phyloP scores from a whole-genome alignment of 2,797 vertebrate species.

The Anisognathus igniventris region DNA sequence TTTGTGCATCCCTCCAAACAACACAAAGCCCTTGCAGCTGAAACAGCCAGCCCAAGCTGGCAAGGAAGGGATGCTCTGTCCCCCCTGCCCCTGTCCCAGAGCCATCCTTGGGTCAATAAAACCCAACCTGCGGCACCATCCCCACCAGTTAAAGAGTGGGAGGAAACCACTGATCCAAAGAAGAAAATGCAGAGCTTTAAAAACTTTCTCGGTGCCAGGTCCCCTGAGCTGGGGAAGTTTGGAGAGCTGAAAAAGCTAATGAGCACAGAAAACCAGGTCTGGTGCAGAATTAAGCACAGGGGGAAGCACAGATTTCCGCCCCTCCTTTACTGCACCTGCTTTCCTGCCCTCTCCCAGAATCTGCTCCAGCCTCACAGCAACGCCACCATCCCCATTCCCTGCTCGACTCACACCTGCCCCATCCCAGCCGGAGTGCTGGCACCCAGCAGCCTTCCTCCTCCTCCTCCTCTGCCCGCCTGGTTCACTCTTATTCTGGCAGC shows the following conservation, averaged over 20 bases:
- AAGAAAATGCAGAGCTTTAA: background rate
- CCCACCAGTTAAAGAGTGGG: background rate
- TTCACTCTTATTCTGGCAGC: constrained; percentile 14
- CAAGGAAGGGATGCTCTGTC: background rate
- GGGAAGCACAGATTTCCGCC: fast-evolving
- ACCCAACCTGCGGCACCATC: background rate
- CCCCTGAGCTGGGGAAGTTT: background rate
- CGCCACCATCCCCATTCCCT: background rate
- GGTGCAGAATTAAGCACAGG: background rate
- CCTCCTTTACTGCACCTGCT: background rate
- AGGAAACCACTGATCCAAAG: background rate
- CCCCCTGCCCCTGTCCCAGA: background rate
- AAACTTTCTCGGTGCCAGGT: background rate
- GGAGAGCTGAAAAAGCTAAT: background rate
- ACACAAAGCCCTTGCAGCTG: background rate
- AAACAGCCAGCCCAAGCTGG: fast-evolving
- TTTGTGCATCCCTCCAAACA: background rate
- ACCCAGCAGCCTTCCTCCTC: background rate
- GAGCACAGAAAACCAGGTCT: background rate
- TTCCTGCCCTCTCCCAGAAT: background rate
- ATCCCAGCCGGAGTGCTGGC: background rate
- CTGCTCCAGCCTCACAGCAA: background rate
- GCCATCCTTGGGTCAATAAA: fast-evolving
- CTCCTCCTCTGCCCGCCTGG: background rate
- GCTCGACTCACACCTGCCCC: background rate